Conservation (phyloP, 2,113 vertebrate genomes). For the Notothenia coriiceps region DNA sequence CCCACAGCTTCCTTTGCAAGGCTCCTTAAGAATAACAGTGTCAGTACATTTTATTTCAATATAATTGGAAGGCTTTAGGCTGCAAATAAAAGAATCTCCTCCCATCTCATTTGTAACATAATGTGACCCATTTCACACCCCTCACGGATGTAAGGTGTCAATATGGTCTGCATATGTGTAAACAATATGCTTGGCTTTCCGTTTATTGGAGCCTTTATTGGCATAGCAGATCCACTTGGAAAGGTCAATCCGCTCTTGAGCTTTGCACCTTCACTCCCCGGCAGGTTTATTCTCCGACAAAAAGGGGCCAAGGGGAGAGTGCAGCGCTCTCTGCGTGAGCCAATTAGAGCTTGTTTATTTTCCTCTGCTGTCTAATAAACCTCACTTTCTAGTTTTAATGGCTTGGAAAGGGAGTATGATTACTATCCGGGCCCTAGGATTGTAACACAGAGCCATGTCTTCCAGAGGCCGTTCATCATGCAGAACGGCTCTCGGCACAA, state of each 20-base stretch:
- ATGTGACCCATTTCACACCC: conserved; percentile 34
- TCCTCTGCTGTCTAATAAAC: conserved; percentile 78
- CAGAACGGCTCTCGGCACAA: conserved; percentile 51
- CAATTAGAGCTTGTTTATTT: conserved; percentile 84
- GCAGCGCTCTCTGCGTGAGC: conserved; percentile 44
- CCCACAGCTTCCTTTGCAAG: not conserved
- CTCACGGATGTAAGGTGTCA: conserved; percentile 30
- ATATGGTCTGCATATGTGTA: conserved; percentile 47
- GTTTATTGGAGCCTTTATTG: conserved; percentile 23
- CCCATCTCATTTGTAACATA: too few relatives aligned
- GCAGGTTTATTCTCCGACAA: conserved; percentile 62
- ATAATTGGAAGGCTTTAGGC: conserved; percentile 40
- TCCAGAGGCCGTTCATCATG: conserved; percentile 50
- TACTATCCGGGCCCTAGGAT: conserved; percentile 67
- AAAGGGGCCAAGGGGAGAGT: conserved; percentile 53
- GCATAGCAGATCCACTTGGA: conserved; percentile 12
- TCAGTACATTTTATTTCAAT: conserved; percentile 52
- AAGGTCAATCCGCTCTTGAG: conserved; percentile 67
- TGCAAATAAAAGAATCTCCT: conserved; percentile 6
- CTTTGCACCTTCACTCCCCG: conserved; percentile 46
- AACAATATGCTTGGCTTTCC: conserved; percentile 26
- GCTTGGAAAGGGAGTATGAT: conserved; percentile 76
- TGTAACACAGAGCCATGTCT: conserved; percentile 57
- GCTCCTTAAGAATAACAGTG: conserved; percentile 32
- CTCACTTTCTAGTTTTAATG: conserved; percentile 79